Evolutionary conservation across 2,113 vertebrate species (phyloP).

Genomic region (Laticauda colubrina): DNA sequence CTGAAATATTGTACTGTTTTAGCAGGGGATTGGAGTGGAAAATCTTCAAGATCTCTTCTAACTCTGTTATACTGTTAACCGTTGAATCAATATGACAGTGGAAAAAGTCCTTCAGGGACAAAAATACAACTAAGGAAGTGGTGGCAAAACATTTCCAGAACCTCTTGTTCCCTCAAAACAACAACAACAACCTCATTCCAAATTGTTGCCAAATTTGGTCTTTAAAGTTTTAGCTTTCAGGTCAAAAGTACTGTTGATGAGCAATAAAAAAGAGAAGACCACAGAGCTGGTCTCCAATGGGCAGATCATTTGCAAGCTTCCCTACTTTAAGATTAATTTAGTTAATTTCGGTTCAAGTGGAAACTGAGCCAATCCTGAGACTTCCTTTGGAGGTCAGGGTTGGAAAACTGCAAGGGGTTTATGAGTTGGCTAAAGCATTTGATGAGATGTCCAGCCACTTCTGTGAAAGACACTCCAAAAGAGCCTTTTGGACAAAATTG

Average conservation of each 20-base stretch:
- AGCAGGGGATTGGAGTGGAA: background rate
- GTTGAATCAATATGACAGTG: background rate
- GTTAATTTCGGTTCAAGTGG: background rate
- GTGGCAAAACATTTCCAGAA: background rate
- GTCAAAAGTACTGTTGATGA: background rate
- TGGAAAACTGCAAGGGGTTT: constrained; percentile 2
- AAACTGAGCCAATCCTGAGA: background rate
- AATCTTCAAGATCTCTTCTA: background rate
- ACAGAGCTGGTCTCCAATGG: background rate
- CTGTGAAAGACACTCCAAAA: constrained; percentile 21
- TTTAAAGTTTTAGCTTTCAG: background rate
- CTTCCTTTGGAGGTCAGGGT: background rate
- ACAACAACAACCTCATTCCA: background rate
- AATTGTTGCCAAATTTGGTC: background rate
- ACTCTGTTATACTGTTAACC: background rate
- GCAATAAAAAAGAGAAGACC: too few relatives aligned
- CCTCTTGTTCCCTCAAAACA: background rate
- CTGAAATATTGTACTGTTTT: background rate
- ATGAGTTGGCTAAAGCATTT: background rate
- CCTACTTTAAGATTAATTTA: background rate
- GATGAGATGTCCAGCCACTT: constrained; percentile 10
- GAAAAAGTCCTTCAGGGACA: background rate
- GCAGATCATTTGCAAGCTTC: background rate
- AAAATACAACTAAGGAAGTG: background rate
- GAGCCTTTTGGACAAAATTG: constrained; percentile 26